Evolutionary conservation across 2,888 invertebrate genomes (phyloP).

Genomic region (Cenopis cana): DNA sequence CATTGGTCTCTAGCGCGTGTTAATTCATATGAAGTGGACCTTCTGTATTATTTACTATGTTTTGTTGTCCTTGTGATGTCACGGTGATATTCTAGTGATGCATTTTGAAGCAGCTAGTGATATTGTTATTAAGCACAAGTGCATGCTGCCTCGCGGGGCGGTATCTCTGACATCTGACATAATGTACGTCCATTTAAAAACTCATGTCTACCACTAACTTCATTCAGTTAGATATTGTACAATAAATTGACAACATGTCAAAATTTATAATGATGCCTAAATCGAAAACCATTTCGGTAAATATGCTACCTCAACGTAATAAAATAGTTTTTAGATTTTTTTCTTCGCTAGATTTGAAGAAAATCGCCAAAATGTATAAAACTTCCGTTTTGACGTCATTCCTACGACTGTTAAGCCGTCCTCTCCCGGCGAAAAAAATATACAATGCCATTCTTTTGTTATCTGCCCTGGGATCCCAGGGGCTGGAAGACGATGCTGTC

Average conservation of each 20-base stretch:
- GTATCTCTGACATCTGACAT: constrained; percentile 25
- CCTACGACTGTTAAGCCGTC: too few relatives aligned
- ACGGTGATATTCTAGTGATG: constrained; percentile 27
- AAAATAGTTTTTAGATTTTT: too few relatives aligned
- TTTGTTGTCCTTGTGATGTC: constrained; percentile 21
- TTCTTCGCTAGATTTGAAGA: too few relatives aligned
- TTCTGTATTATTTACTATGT: constrained; percentile 21
- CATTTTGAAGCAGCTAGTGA: constrained; percentile 23
- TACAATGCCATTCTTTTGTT: too few relatives aligned
- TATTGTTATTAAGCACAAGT: not conserved
- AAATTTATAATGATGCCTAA: too few relatives aligned
- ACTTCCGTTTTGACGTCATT: too few relatives aligned
- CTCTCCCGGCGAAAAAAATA: too few relatives aligned
- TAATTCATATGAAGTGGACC: not conserved
- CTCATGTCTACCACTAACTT: constrained; percentile 40
- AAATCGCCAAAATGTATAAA: too few relatives aligned
- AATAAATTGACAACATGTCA: not conserved
- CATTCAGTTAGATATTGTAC: constrained; percentile 13
- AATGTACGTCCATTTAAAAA: constrained; percentile 43
- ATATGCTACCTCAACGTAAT: too few relatives aligned
- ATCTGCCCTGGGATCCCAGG: too few relatives aligned
- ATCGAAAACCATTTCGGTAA: too few relatives aligned
- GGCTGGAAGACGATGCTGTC: too few relatives aligned
- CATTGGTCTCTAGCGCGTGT: not conserved
- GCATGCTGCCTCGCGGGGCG: not conserved